Conservation (phyloP, 2,888 invertebrate species). For the Glyphotaelius pellucidus region DNA sequence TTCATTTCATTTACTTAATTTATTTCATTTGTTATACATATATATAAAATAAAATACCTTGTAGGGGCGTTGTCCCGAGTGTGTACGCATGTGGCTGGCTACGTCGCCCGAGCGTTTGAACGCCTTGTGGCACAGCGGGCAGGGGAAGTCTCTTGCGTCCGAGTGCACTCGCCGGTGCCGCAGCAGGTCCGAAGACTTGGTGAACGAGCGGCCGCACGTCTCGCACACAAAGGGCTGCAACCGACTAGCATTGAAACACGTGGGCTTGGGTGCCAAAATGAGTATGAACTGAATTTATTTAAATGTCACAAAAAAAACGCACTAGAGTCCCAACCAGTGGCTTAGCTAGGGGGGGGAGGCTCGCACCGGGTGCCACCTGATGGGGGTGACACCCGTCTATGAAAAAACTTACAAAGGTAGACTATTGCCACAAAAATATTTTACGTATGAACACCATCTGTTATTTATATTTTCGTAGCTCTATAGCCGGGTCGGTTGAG, state of each 20-base stretch:
- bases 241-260: not conserved
- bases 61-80: slow-evolving; percentile 66
- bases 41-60: slow-evolving; percentile 47
- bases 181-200: slow-evolving; percentile 66
- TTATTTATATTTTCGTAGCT: no score
- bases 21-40: no score
- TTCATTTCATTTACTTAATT: no score
- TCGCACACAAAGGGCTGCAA: slow-evolving; percentile 69
- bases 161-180: slow-evolving; percentile 66
- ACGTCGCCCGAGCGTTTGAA: slow-evolving; percentile 67
- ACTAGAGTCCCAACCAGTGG: no score
- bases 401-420: no score
- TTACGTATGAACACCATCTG: no score
- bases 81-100: slow-evolving; percentile 66
- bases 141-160: slow-evolving; percentile 64
- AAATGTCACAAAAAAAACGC: no score
- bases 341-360: no score
- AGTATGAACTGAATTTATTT: not conserved
- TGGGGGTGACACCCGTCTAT: no score
- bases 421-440: no score
- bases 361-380: no score
- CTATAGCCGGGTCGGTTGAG: no score
- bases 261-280: not conserved
- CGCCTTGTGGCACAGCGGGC: slow-evolving; percentile 63
- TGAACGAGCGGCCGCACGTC: slow-evolving; percentile 70